phyloP scores from a whole-genome alignment of 2,888 invertebrate species.

The Leucophenga montana region DNA sequence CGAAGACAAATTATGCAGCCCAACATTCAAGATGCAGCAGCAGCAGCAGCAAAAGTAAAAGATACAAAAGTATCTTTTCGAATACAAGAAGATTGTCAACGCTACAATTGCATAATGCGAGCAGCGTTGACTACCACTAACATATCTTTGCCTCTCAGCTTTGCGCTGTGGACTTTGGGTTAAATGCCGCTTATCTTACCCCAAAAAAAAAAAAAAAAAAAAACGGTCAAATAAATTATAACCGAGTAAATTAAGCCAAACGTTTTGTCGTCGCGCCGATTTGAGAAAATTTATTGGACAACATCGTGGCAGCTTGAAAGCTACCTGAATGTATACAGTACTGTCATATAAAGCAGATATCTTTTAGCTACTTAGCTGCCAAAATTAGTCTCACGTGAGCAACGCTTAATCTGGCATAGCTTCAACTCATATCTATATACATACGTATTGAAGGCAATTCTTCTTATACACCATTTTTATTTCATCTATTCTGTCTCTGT shows the following conservation, averaged over 20 bases:
- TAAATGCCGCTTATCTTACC: neutral
- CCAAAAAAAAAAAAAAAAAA: neutral
- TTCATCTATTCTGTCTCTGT: slow-evolving; percentile 15
- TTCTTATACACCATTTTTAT: slow-evolving; percentile 26
- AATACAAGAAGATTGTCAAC: neutral
- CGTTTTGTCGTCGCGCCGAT: slow-evolving; percentile 58
- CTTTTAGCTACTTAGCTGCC: slow-evolving; percentile 13
- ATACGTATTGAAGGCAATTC: slow-evolving; percentile 27
- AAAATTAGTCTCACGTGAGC: slow-evolving; percentile 17
- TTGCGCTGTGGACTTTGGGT: neutral
- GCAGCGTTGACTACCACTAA: neutral
- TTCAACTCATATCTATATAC: neutral
- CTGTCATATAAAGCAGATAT: neutral
- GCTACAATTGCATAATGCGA: slow-evolving; percentile 17
- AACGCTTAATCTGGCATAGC: neutral
- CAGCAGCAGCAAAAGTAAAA: slow-evolving; percentile 35
- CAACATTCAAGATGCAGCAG: slow-evolving; percentile 22
- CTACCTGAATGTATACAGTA: slow-evolving; percentile 49
- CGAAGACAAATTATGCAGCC: slow-evolving; percentile 63
- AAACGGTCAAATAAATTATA: slow-evolving; percentile 60
- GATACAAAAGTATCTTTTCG: slow-evolving; percentile 7
- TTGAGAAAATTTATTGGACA: slow-evolving; percentile 60
- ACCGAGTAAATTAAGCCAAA: slow-evolving; percentile 58
- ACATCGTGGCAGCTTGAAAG: slow-evolving; percentile 35
- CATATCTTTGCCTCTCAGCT: neutral